A percentile compares a stretch with the other conserved stretches of the same genome.
Evolutionary conservation across 2,113 vertebrate species (phyloP).

Genomic region (Halichoerus grypus): DNA sequence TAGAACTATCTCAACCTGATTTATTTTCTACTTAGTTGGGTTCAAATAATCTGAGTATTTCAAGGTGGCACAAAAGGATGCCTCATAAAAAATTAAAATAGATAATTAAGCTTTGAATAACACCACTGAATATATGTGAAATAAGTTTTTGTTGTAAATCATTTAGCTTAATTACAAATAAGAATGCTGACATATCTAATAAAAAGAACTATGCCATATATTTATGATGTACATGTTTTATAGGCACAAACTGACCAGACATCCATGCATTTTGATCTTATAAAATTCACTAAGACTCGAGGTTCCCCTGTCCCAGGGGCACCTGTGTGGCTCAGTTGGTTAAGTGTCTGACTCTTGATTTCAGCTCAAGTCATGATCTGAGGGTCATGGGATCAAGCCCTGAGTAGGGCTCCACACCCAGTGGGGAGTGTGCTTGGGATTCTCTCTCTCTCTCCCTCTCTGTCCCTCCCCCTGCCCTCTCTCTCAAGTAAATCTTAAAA

Average conservation of each 20-base stretch:
- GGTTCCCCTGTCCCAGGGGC: not conserved
- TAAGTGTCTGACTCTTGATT: not conserved
- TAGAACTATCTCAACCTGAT: not conserved
- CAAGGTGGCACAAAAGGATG: not conserved
- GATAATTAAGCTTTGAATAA: conserved; percentile 35
- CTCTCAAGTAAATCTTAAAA: not conserved
- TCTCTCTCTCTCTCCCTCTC: not conserved
- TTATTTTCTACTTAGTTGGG: not conserved
- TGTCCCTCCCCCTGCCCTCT: not conserved
- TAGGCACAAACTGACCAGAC: not conserved
- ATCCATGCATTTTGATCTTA: not conserved
- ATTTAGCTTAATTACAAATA: not conserved
- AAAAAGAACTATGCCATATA: not conserved
- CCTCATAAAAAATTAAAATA: conserved; percentile 32
- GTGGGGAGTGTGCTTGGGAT: not conserved
- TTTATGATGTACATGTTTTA: not conserved
- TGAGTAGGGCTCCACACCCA: not conserved
- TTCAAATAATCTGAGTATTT: not conserved
- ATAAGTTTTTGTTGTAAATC: conserved; percentile 14
- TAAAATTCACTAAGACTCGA: not conserved
- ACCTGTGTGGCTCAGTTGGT: not conserved
- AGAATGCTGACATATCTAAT: not conserved
- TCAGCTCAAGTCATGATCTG: not conserved
- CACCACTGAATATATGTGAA: conserved; percentile 6
- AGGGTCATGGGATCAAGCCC: not conserved